These are phyloP conservation scores for Dicyrtoma fusca DNA, from an alignment of 2,888 invertebrate species.

Conservation along the genomic window DNA sequence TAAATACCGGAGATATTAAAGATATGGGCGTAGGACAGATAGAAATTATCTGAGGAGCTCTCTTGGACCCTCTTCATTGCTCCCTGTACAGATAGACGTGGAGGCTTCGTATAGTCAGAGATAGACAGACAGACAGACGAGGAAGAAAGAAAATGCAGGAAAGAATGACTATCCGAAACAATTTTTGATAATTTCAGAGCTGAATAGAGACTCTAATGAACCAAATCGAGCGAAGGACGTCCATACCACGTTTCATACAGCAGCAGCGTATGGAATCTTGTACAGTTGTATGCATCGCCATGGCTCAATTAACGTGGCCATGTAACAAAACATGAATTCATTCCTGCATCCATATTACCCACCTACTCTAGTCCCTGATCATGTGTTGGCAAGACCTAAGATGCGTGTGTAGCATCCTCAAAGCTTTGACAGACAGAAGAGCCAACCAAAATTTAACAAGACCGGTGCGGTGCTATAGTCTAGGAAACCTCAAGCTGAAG, in stretches of 20 bases:
- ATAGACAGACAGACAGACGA: slow-evolving; percentile 22
- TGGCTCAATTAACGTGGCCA: slow-evolving; percentile 23
- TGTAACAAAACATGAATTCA: slow-evolving; percentile 33
- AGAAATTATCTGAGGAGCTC: neutral
- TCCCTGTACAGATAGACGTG: too few relatives aligned
- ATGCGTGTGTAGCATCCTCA: too few relatives aligned
- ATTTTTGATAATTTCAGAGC: slow-evolving; percentile 53
- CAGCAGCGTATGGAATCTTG: neutral
- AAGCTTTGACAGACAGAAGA: too few relatives aligned
- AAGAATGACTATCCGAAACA: slow-evolving; percentile 50
- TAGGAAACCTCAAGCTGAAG: too few relatives aligned
- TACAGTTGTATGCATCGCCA: neutral
- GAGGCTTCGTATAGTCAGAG: neutral
- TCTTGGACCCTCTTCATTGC: neutral
- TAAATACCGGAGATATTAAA: neutral
- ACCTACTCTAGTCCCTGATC: too few relatives aligned
- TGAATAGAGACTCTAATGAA: slow-evolving; percentile 55
- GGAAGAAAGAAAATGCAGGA: slow-evolving; percentile 24
- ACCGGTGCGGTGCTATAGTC: too few relatives aligned
- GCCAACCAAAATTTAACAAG: too few relatives aligned
- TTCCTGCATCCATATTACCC: neutral
- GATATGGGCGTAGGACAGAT: neutral
- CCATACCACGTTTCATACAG: slow-evolving; percentile 28
- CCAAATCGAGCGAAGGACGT: slow-evolving; percentile 50
- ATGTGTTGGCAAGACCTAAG: too few relatives aligned